Base-by-base conservation (phyloP, 1,140 invertebrate genomes). In the Drosophila prosaltans region DNA sequence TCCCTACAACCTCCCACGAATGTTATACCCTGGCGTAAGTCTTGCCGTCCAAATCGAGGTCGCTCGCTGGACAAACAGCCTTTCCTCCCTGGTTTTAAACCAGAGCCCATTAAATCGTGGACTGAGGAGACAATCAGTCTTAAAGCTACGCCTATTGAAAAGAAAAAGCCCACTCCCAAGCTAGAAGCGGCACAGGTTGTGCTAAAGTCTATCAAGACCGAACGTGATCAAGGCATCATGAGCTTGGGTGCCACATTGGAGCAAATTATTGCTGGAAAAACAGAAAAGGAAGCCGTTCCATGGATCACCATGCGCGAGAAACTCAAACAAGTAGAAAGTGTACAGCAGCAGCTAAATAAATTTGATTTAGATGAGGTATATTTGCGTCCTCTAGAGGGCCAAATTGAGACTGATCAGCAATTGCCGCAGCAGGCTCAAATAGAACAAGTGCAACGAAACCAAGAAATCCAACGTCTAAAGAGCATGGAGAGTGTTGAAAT, bases 111-210 rank as follows among this genome's bases (percentile, higher is more conserved):
- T 9, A 93, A 93, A 60, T 92, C 92, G 21, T 94, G 94, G 93
- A 94, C 92, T 39, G 93, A 94, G 80, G 94, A 95, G 91, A 92
- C 89, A 66, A 93, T 94, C 45, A 93, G 93, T 75, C 78, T 95
- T 10, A 94, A 95, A 78, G 93, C 93, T 24, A 83, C 90, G 10
- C 90, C 90, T 6, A 91, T 91, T 64, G 91, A 92, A 36, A 81
- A 92, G 74, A 90, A 91, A 67, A 91, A 91, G 43, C 91, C 91
- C 0, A 81, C 90, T 10, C 90, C 86, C 0, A 92, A 93, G 59
- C 71, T 91, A 3, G 93, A 93, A 60, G 72, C 91, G 66, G 82
- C 90, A 68, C 70, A 74, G 24, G 92, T 92, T 51, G 86, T 88
- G 1, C 78, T 93, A 2, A 93, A 93, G 70, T 92, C 90, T 1